Conservation (phyloP, 1,140 invertebrate genomes). For the Neoseiulus cucumeris region DNA sequence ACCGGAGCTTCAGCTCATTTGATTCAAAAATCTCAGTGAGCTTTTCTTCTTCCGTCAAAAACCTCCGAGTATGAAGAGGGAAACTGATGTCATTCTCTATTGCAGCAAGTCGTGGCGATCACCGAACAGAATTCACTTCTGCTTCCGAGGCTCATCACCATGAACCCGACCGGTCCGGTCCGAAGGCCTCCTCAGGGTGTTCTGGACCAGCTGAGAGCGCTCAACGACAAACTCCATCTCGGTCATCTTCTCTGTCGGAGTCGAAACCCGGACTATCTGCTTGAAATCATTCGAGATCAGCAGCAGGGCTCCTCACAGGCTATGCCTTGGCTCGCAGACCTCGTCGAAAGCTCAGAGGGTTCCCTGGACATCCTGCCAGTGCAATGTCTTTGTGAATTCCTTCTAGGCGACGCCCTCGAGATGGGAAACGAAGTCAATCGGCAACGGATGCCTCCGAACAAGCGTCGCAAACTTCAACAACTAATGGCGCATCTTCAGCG, state of each 20-base stretch:
- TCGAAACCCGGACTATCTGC: constrained; percentile 68
- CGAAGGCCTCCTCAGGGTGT: constrained; percentile 52
- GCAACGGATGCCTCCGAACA: constrained; percentile 21
- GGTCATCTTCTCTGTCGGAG: constrained; percentile 76
- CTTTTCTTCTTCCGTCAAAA: too few relatives aligned
- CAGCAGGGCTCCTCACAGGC: constrained; percentile 50
- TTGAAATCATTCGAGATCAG: constrained; percentile 76
- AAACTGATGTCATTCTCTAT: too few relatives aligned
- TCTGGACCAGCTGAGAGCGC: constrained; percentile 53
- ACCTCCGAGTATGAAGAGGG: too few relatives aligned
- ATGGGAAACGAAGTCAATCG: constrained; percentile 17
- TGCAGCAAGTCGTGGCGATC: constrained; percentile 35
- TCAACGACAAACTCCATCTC: constrained; percentile 55
- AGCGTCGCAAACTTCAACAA: constrained; percentile 51
- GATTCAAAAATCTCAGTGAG: too few relatives aligned
- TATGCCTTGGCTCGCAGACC: constrained; percentile 88
- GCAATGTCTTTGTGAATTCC: constrained; percentile 85
- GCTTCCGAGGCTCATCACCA: constrained; percentile 52
- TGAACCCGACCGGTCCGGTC: constrained; percentile 60
- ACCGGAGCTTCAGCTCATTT: too few relatives aligned
- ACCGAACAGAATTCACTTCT: constrained; percentile 73
- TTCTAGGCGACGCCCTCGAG: constrained; percentile 39
- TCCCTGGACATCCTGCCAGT: constrained; percentile 69
- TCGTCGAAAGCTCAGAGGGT: constrained; percentile 74
- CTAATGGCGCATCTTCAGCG: constrained; percentile 48